These are phyloP conservation scores for Petroica traversi DNA, from an alignment of 2,113 vertebrate species.

Conservation along the genomic window DNA sequence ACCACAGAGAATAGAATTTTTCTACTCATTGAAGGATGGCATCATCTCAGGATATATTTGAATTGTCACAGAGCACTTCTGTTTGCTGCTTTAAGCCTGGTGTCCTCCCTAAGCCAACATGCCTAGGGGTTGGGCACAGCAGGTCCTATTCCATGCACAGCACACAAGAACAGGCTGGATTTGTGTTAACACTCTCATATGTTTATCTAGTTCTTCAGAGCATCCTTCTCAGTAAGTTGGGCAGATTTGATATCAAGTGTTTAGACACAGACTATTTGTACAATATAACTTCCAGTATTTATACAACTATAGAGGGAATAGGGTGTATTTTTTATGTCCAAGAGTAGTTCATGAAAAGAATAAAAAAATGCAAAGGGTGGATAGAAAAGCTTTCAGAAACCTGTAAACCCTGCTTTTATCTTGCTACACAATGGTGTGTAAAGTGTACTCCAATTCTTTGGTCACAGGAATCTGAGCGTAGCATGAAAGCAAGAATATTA, in stretches of 20 bases:
- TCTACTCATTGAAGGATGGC: background rate
- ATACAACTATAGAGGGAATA: constrained; percentile 44
- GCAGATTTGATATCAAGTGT: background rate
- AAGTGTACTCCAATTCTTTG: constrained; percentile 46
- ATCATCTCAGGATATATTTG: fast-evolving
- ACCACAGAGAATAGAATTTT: background rate
- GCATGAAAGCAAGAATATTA: constrained; percentile 22
- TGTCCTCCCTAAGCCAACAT: background rate
- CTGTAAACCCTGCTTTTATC: background rate
- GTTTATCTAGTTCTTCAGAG: background rate
- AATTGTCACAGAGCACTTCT: background rate
- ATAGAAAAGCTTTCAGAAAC: constrained; percentile 34
- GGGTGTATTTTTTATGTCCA: constrained; percentile 42
- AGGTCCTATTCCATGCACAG: background rate
- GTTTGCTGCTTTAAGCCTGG: background rate
- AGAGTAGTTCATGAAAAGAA: constrained; percentile 56
- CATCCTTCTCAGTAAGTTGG: background rate
- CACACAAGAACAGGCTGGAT: background rate
- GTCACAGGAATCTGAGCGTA: constrained; percentile 21
- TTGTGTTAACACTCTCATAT: background rate
- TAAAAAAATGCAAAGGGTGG: constrained; percentile 61
- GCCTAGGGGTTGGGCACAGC: background rate
- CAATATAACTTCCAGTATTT: constrained; percentile 58
- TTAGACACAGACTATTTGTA: constrained; percentile 38
- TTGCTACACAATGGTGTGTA: constrained; percentile 30